Evolutionary conservation across 2,888 invertebrate species (phyloP), one percentile per base, ranked within the genome.

Genomic region (Acrocyrtus sp.): DNA sequence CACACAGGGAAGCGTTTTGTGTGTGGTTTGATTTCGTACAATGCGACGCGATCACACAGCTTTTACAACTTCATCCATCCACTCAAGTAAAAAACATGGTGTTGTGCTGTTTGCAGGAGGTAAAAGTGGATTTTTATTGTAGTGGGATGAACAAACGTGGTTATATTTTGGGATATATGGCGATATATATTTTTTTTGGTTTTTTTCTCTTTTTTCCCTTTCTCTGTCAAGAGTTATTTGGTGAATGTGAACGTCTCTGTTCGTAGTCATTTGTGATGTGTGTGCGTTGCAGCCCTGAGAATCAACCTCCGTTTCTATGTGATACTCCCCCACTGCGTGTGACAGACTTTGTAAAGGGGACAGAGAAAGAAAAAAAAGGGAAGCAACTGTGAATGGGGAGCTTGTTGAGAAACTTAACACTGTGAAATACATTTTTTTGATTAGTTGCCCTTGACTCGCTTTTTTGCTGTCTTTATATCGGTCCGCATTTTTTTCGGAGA

Each of bases 351-450:
- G n/a, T n/a, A n/a, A 34, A 12, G 12, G 34, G 34, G 34, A 34
- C 12, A 34, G 34, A 34, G 12, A 34, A 34, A 5, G 6, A 34
- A n/a, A n/a, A n/a, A n/a, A n/a, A n/a, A n/a, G n/a, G n/a, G n/a
- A n/a, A n/a, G n/a, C n/a, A n/a, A n/a, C n/a, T n/a, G n/a, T n/a
- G n/a, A n/a, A n/a, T 19, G 57, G 24, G 57, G 29, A 58, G 57
- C 74, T 63, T 73, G 67, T 67, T 68, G 56, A 73, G 58, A 63
- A 68, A 63, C 53, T 72, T 43, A 57, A 57, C 56, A 54, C 48
- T 62, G 50, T 62, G 39, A 54, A 41, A 21, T 27, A 54, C 12
- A 34, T 5, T 34, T 34, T 69, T 47, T 48, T 69, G 56, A 69
- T 62, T 69, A 29, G 48, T 61, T 62, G 48, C 45, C 69, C 69